These are phyloP conservation scores for Drosophila melanocephala DNA, from an alignment of 2,888 invertebrate species.

Conservation along the genomic window DNA sequence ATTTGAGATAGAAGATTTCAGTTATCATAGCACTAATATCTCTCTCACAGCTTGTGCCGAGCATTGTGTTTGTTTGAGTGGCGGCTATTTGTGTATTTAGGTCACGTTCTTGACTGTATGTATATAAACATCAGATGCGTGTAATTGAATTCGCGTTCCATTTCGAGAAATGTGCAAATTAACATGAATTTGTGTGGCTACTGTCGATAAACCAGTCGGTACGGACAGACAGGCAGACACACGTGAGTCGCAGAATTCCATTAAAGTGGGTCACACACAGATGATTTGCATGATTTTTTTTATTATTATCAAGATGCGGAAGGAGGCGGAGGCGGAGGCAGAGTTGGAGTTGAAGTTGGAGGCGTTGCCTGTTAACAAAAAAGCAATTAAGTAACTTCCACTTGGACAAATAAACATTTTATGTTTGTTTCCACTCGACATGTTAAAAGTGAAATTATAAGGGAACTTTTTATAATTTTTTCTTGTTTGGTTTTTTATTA, in stretches of 20 bases:
- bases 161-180: constrained; percentile 75
- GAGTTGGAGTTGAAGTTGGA: constrained; percentile 1
- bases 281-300: constrained; percentile 72
- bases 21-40: constrained; percentile 30
- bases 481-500: constrained; percentile 50
- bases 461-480: constrained; percentile 38
- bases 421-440: constrained; percentile 57
- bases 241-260: constrained; percentile 54
- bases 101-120: constrained; percentile 72
- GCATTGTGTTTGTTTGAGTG: constrained; percentile 18
- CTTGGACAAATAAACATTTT: constrained; percentile 55
- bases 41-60: constrained; percentile 30
- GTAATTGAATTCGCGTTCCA: constrained; percentile 68
- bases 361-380: constrained; percentile 30
- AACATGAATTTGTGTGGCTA: constrained; percentile 73
- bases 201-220: constrained; percentile 50
- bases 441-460: constrained; percentile 79
- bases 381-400: constrained; percentile 78
- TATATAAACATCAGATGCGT: constrained; percentile 36
- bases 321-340: background rate
- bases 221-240: constrained; percentile 21
- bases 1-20: constrained; percentile 36
- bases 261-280: constrained; percentile 65
- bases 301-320: background rate
- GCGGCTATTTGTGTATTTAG: constrained; percentile 74